Evolutionary conservation across 2,113 vertebrate genomes (phyloP), one percentile per base, ranked within the genome.

Genomic region (Felis chaus): DNA sequence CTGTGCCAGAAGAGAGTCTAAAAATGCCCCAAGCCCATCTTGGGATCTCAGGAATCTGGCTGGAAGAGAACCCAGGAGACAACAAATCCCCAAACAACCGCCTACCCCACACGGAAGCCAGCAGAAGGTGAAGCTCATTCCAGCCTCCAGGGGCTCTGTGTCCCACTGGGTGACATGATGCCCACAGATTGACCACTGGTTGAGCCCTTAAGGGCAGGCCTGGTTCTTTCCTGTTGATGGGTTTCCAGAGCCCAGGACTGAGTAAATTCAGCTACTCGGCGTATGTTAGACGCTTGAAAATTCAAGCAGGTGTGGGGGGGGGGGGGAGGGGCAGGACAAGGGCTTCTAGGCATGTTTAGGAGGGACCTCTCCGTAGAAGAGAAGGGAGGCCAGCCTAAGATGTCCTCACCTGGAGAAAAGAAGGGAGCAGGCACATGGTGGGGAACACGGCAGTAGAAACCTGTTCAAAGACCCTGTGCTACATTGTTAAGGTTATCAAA

Each of bases 21-120:
- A 96, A 97, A 97, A 95, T 93, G 90, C 94, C 90, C 7, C 50
- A 45, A 79, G 53, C 74, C 48, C 69, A 61, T 92, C 96, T 92
- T 73, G 50, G 84, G 53, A 63, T 89, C 89, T 90, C 74, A 95
- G 90, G 82, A 97, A 90, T 69, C 95, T 95, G 79, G 36, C 88
- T 90, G 80, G 65, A 88, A 79, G 85, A 80, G 65, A 93, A 48
- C 41, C 78, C 5, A 4, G 71, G 50, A 81, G 82, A 84, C 78
- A 50, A 63, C 57, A 69, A 61, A 74, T 79, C 41, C 41, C 8
- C 11, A 33, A 55, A 71, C 53, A 48, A 27, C 29, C 53, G 90
- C 39, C 92, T 50, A 7, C 48, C 61, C 36, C 66, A 48, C 5
- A 12, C 21, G 16, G 81, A 91, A 55, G 2, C 53, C 14, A 16